Percentiles rank a stretch among this genome's conserved stretches.
Conservation (phyloP, 2,888 invertebrate species). For the Villa cingulata region DNA sequence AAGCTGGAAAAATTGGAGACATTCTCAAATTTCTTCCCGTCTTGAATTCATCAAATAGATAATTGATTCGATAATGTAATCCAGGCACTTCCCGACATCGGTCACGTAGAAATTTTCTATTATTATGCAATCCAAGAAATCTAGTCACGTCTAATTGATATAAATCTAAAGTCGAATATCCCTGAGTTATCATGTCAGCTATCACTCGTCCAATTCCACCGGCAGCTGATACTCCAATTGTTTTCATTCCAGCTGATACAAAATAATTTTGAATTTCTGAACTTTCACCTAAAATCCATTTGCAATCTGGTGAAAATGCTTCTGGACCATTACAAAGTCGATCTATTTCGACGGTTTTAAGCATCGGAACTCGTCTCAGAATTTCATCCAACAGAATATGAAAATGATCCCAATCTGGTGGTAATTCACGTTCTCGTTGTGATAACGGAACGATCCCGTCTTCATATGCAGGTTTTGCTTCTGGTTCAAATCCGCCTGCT, state of each 20-base stretch:
- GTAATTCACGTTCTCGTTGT: conserved; percentile 50
- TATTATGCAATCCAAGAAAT: conserved; percentile 87
- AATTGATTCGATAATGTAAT: conserved; percentile 64
- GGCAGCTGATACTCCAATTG: conserved; percentile 87
- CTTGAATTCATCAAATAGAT: conserved; percentile 74
- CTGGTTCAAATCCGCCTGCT: conserved; percentile 83
- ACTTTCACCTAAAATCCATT: conserved; percentile 88
- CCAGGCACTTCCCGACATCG: conserved; percentile 88
- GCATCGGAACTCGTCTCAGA: conserved; percentile 65
- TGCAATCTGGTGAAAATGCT: conserved; percentile 93
- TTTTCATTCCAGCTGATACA: conserved; percentile 93
- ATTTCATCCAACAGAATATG: conserved; percentile 76
- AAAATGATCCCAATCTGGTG: conserved; percentile 96
- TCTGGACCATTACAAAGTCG: conserved; percentile 81
- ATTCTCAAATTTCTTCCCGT: conserved; percentile 81
- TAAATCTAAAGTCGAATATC: conserved; percentile 67
- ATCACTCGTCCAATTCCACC: conserved; percentile 89
- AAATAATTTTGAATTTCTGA: conserved; percentile 84
- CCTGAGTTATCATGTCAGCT: conserved; percentile 74
- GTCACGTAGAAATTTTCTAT: conserved; percentile 80
- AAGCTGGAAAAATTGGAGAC: conserved; percentile 87
- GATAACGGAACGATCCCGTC: conserved; percentile 53
- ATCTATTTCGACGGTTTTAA: conserved; percentile 62
- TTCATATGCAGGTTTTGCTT: conserved; percentile 81
- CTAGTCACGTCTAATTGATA: conserved; percentile 81